Evolutionary conservation across 2,113 vertebrate genomes (phyloP), one percentile per base, ranked within the genome.

Genomic region (Erinaceus europaeus): DNA sequence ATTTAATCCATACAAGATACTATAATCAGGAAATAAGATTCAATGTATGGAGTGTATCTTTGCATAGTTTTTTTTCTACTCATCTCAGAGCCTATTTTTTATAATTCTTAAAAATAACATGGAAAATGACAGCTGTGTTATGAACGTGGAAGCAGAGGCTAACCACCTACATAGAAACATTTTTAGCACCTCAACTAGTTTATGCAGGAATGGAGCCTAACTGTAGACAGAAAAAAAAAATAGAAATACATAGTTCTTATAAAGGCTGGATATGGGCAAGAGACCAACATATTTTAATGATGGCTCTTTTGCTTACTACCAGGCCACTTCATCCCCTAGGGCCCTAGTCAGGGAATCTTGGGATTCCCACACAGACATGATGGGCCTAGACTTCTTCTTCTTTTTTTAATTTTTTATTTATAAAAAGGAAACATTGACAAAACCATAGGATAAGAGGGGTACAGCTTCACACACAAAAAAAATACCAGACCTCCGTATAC

Each of bases 101-200:
- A 68, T 59, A 91, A 68, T 91, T 85, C 74, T 86, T 91, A 80
- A 94, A 94, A 92, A 80, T 92, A 95, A 83, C 76, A 88, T 67
- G 77, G n/a, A 29, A 88, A 93, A 38, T 79, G 94, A 95, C 88
- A 88, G 85, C 90, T 93, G 88, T 67, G 79, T 82, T 87, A 72
- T 65, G 90, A 93, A 88, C 20, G 46, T 81, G 68, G 64, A 86
- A 91, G 79, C 80, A 94, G 83, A 92, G 91, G 68, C 83, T 86
- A 84, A 65, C 90, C 93, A 90, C 94, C 94, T 90, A 94, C 93
- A 92, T 62, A 79, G 48, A 71, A 93, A 88, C 42, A 84, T 75
- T 94, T 93, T 95, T 95, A 94, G 93, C 27, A 80, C n/a, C 62
- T 88, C 78, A 62, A 76, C 68, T 52, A 80, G 86, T 68, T 92